Evolutionary conservation across 2,113 vertebrate species (phyloP).

Genomic region (Amphiprion percula): DNA sequence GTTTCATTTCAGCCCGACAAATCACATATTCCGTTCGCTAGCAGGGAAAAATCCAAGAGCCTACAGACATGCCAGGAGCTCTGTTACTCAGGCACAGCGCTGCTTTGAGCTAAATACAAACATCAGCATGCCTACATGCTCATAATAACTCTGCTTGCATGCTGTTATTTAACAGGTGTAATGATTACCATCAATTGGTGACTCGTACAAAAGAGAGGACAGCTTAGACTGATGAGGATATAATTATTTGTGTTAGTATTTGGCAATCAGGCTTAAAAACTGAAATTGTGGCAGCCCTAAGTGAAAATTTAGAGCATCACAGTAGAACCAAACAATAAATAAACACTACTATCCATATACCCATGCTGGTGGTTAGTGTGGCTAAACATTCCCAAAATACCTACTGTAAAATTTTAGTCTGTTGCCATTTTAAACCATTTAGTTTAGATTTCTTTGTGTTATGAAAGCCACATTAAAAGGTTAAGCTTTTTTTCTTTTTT

Average conservation of each 20-base stretch:
- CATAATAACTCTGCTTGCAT: not conserved
- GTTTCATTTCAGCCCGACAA: not conserved
- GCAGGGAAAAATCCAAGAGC: not conserved
- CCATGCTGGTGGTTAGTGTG: too few species aligned
- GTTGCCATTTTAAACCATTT: not conserved
- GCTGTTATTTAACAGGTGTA: not conserved
- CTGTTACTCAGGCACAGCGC: not conserved
- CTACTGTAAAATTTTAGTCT: too few species aligned
- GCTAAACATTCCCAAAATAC: too few species aligned
- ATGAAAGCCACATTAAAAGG: not conserved
- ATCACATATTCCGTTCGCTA: not conserved
- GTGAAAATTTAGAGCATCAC: not conserved
- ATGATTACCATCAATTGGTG: not conserved
- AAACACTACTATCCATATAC: not conserved
- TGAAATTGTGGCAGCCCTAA: not conserved
- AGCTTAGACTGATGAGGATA: not conserved
- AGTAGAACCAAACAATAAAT: too few species aligned
- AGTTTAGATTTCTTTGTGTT: not conserved
- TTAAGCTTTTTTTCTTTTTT: slow-evolving; percentile 7
- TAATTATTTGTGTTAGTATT: not conserved
- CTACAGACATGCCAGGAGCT: not conserved
- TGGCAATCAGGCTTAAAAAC: not conserved
- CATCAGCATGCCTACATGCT: not conserved
- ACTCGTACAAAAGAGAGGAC: not conserved
- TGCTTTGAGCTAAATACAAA: slow-evolving; percentile 6